Conservation (phyloP, 2,888 invertebrate species). For the Meganola albula region DNA sequence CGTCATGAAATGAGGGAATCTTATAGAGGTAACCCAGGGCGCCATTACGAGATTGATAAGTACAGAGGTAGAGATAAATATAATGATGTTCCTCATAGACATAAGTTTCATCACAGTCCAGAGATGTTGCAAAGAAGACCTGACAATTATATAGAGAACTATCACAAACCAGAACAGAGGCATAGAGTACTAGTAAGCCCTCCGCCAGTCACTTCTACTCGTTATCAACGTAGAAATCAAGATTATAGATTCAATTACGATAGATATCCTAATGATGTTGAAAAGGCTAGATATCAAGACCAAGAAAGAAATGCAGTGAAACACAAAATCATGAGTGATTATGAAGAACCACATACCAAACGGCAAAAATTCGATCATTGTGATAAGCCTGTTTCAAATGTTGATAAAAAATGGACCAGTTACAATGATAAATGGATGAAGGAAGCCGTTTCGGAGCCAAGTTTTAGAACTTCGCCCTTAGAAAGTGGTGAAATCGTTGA, state of each 20-base stretch:
- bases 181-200: slow-evolving; percentile 42
- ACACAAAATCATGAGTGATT: slow-evolving; percentile 37
- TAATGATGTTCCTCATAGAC: slow-evolving; percentile 32
- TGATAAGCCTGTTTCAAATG: slow-evolving; percentile 11
- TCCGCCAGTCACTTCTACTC: slow-evolving; percentile 33
- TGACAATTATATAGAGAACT: slow-evolving; percentile 27
- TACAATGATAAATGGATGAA: too few species aligned
- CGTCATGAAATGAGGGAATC: slow-evolving; percentile 23
- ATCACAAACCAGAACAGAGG: slow-evolving; percentile 30
- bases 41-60: slow-evolving; percentile 30
- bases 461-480: slow-evolving; percentile 15
- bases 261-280: slow-evolving; percentile 26
- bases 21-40: slow-evolving; percentile 11
- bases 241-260: slow-evolving; percentile 15
- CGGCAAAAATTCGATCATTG: slow-evolving; percentile 35
- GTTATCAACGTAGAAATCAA: slow-evolving; percentile 13
- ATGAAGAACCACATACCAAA: slow-evolving; percentile 46
- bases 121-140: slow-evolving; percentile 31
- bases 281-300: slow-evolving; percentile 22
- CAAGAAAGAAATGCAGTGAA: slow-evolving; percentile 34
- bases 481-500: slow-evolving; percentile 25
- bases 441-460: slow-evolving; percentile 23
- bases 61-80: slow-evolving; percentile 34
- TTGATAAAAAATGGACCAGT: slow-evolving; percentile 22
- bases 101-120: slow-evolving; percentile 37